Evolutionary conservation across 2,113 vertebrate species (phyloP).

Genomic region (Oreotrochilus melanogaster): DNA sequence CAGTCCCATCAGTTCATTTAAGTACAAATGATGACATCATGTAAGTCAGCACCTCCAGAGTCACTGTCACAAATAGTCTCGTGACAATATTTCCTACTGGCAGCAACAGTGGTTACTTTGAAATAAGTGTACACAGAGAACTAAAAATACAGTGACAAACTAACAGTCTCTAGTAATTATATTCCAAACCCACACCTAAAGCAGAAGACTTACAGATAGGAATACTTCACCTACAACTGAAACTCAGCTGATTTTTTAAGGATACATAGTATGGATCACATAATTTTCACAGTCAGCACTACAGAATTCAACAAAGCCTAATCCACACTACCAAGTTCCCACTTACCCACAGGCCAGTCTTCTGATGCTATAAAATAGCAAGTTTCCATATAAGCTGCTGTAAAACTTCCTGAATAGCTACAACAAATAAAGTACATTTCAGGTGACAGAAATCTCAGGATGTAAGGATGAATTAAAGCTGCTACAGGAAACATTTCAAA

Average conservation of each 20-base stretch:
- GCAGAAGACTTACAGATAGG: not conserved
- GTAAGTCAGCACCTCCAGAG: not conserved
- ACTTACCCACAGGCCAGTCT: not conserved
- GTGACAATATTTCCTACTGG: not conserved
- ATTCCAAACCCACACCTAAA: not conserved
- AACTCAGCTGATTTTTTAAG: not conserved
- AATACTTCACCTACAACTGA: not conserved
- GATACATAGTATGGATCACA: not conserved
- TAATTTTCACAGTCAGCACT: not conserved
- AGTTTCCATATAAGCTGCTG: not conserved
- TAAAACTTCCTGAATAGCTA: not conserved
- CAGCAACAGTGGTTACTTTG: not conserved
- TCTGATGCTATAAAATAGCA: not conserved
- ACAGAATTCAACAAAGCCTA: not conserved
- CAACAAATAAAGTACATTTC: not conserved
- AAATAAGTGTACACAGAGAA: not conserved
- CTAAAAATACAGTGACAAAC: not conserved
- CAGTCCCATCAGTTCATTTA: not conserved
- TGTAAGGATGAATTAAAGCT: not conserved
- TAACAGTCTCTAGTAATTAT: not conserved
- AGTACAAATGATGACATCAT: not conserved
- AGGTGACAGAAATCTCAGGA: not conserved
- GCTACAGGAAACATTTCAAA: not conserved
- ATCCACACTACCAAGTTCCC: not conserved
- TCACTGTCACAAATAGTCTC: not conserved